phyloP scores from a whole-genome alignment of 35 echinoderm and acorn worm species.

The Apostichopus californicus region DNA sequence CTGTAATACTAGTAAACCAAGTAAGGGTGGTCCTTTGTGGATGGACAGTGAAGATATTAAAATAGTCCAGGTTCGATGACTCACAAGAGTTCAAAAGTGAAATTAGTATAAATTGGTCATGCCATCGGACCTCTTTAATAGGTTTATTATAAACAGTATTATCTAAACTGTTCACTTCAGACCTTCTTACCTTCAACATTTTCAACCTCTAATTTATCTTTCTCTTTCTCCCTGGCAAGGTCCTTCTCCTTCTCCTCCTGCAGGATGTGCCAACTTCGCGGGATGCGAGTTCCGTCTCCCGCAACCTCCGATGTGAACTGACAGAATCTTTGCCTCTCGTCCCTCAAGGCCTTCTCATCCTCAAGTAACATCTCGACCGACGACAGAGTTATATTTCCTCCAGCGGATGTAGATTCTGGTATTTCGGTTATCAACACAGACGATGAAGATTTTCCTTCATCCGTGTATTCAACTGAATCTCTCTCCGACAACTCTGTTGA shows the following conservation, averaged over 20 bases:
- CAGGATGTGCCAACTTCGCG: constrained; percentile 65
- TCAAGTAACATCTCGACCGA: constrained; percentile 19
- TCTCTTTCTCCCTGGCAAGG: neutral
- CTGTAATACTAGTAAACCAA: too few species aligned
- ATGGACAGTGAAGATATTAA: too few species aligned
- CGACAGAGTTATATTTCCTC: neutral
- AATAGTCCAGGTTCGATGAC: too few species aligned
- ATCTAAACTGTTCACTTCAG: too few species aligned
- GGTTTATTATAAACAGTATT: too few species aligned
- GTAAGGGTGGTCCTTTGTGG: too few species aligned
- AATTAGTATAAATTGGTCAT: too few species aligned
- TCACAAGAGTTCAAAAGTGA: too few species aligned
- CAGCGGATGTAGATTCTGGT: neutral
- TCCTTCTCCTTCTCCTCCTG: constrained; percentile 48
- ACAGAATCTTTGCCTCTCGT: neutral
- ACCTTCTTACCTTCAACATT: neutral
- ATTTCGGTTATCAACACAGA: constrained; percentile 33
- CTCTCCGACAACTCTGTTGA: neutral
- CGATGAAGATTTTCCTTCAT: neutral
- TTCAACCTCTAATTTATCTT: neutral
- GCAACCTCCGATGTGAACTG: constrained; percentile 18
- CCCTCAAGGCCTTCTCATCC: neutral
- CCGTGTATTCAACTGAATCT: neutral
- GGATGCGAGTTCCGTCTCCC: constrained; percentile 58
- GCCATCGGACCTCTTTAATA: too few species aligned